Conservation (phyloP, 2,797 vertebrate genomes). For the Acrocephalus scirpaceus region DNA sequence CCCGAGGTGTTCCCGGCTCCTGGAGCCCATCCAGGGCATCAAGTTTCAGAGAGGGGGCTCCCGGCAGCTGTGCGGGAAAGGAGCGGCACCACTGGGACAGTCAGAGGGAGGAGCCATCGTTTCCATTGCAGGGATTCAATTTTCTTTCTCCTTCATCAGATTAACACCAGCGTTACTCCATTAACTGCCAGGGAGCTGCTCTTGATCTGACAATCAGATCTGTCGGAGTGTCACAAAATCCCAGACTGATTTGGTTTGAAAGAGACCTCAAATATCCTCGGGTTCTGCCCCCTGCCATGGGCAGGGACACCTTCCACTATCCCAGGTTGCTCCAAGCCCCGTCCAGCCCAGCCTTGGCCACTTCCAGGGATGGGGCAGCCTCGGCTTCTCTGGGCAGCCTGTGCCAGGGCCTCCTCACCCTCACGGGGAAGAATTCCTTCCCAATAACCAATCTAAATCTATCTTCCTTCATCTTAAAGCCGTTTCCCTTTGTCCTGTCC, state of each 20-base stretch:
- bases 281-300: neutral
- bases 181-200: constrained; percentile 1
- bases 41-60: neutral
- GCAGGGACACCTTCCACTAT: neutral
- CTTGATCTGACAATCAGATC: neutral
- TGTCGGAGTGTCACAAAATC: fast-evolving
- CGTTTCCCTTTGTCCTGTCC: neutral
- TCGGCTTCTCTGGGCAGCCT: neutral
- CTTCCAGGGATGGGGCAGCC: neutral
- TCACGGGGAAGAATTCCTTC: neutral
- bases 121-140: neutral
- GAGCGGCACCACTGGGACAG: neutral
- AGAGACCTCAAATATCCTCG: neutral
- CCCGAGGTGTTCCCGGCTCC: neutral
- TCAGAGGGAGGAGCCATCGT: neutral
- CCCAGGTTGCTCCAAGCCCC: fast-evolving
- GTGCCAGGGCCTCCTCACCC: neutral
- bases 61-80: neutral
- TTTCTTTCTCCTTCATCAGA: constrained; percentile 3
- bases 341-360: neutral
- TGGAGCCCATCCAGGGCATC: neutral
- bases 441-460: neutral
- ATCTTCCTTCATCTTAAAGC: neutral
- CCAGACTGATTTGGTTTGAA: neutral
- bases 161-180: neutral